Conservation (phyloP, 2,888 invertebrate species). For the Saturnia pavonia region DNA sequence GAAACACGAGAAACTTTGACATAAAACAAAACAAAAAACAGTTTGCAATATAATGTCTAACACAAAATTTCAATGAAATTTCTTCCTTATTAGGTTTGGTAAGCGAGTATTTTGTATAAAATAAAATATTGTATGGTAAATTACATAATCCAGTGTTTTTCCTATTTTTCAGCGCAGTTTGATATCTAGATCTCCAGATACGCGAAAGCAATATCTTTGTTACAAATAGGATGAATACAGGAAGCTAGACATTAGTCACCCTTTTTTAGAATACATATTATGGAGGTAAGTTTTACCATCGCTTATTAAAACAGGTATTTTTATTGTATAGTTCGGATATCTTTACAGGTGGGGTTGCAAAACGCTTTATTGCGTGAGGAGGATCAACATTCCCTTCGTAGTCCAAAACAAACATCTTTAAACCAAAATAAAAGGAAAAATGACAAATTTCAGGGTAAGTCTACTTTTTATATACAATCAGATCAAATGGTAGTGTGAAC, state of each 20-base stretch:
- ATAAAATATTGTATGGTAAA: constrained; percentile 17
- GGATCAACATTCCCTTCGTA: constrained; percentile 51
- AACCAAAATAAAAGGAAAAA: constrained; percentile 56
- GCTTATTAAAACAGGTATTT: not conserved
- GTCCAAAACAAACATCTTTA: constrained; percentile 48
- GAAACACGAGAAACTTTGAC: constrained; percentile 41
- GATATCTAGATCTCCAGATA: constrained; percentile 52
- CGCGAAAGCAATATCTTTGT: constrained; percentile 35
- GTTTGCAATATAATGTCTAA: constrained; percentile 54
- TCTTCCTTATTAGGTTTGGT: constrained; percentile 59
- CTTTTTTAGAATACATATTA: constrained; percentile 38
- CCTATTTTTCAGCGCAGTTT: constrained; percentile 45
- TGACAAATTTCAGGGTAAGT: constrained; percentile 52
- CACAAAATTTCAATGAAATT: constrained; percentile 74
- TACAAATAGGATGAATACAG: constrained; percentile 46
- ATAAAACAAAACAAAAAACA: constrained; percentile 74
- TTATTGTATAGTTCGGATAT: constrained; percentile 17
- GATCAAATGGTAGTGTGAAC: no score
- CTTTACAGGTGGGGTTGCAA: constrained; percentile 55
- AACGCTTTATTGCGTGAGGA: constrained; percentile 61
- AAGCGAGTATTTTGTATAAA: constrained; percentile 29
- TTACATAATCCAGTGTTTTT: constrained; percentile 11
- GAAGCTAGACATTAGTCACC: constrained; percentile 36
- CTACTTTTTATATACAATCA: not conserved
- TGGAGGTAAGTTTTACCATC: constrained; percentile 57